Base-by-base conservation (phyloP, 2,113 vertebrate genomes). In the Sceloporus tristichus region DNA sequence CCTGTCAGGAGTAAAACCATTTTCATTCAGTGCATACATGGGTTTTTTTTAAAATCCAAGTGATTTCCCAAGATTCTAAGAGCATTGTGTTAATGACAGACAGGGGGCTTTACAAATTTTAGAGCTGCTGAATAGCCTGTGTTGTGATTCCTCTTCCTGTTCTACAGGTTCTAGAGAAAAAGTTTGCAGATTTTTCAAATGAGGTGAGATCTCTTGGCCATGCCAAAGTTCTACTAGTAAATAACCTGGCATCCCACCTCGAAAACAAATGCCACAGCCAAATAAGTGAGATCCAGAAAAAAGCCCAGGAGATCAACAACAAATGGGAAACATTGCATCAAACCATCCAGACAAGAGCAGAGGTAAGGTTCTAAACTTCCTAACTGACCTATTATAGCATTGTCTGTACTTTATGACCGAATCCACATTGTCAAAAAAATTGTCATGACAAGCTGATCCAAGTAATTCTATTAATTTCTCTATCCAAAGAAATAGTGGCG, bases 121-220 rank as follows among this genome's bases (percentile, higher is more conserved):
- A 34, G 8, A 70, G 48, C 34, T 86, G 56, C 78, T 80, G 65
- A 79, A 86, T 56, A 71, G 38, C 18, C 14, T 65, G 7, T 34
- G 79, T 0, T 77, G 6, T 79, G 6, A 68, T 29, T 87, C 16
- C 1, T 13, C 0, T 75, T 7, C 80, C 91, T 83, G 42, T 89
- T 87, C 87, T 21, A 1, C 93, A 99, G 98, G 94, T 96, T 23
- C 95, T 98, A 62, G 97, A 98, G 96, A 97, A 98, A 92, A 97
- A 97, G 91, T 96, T 98, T 94, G 95, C 97, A 89, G 95, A 97
- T 90, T 97, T 98, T 95, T 93, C 96, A 79, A 96, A 95, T 11
- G 98, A 98, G 90, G 90, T 97, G 14, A 96, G 92, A 14, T 88
- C 93, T 87, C 88, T 98, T 85, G 98, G 98, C 18, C 96, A 95